phyloP scores from a whole-genome alignment of 2,797 vertebrate species.

The Neoniphon sammara region DNA sequence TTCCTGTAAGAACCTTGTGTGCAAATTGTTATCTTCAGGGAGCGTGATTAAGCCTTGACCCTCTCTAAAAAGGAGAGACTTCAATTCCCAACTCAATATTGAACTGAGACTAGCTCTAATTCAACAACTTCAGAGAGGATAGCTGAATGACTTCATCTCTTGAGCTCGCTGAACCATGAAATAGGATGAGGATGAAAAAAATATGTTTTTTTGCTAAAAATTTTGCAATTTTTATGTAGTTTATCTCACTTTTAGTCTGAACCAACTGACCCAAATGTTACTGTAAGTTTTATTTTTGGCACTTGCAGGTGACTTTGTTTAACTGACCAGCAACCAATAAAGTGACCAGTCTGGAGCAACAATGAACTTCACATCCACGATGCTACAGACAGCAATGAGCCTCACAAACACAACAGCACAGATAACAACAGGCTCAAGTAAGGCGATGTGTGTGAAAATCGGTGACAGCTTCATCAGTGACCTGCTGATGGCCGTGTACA shows the following conservation, averaged over 20 bases:
- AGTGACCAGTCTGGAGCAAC: neutral
- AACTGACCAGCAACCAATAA: neutral
- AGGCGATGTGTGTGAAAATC: slow-evolving; percentile 64
- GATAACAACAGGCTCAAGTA: neutral
- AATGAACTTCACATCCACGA: neutral
- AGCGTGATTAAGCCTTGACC: slow-evolving; percentile 38
- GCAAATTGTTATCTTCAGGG: slow-evolving; percentile 18
- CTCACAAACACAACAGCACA: fast-evolving
- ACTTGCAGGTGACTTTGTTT: slow-evolving; percentile 54
- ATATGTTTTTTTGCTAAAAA: neutral
- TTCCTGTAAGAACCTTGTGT: neutral
- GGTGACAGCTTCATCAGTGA: slow-evolving; percentile 49
- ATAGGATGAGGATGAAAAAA: slow-evolving; percentile 35
- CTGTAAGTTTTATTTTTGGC: neutral
- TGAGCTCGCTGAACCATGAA: slow-evolving; percentile 36
- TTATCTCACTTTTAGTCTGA: neutral
- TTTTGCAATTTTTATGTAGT: neutral
- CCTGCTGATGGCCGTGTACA: slow-evolving; percentile 81
- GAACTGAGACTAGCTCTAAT: slow-evolving; percentile 13
- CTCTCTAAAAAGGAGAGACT: neutral
- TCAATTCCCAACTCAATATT: slow-evolving; percentile 3
- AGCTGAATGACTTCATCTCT: slow-evolving; percentile 15
- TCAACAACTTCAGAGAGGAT: slow-evolving; percentile 15
- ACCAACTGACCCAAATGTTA: neutral
- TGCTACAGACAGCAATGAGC: slow-evolving; percentile 39